Conservation (phyloP, 2,797 vertebrate genomes). For the Epinephelus awoara region DNA sequence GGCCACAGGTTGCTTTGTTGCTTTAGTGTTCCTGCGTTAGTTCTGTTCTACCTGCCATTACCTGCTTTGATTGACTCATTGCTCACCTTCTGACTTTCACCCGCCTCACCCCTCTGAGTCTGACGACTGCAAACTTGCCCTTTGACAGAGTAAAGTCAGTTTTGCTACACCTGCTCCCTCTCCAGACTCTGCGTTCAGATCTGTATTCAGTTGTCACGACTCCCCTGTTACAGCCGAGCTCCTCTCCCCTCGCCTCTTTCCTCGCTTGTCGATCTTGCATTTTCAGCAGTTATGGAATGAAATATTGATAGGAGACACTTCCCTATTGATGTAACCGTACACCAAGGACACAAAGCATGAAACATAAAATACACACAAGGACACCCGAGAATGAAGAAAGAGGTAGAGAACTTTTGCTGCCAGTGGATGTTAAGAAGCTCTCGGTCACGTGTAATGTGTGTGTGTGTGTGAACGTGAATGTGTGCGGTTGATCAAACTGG, state of each 20-base stretch:
- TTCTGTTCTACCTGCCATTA: slow-evolving; percentile 1
- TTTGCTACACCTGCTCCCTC: slow-evolving; percentile 29
- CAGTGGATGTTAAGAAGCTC: slow-evolving; percentile 17
- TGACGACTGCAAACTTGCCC: slow-evolving; percentile 14
- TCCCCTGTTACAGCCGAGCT: slow-evolving; percentile 28
- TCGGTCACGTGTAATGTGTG: slow-evolving; percentile 6
- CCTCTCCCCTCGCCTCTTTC: slow-evolving; percentile 33
- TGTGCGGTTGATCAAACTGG: slow-evolving; percentile 53
- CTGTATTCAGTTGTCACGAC: slow-evolving; percentile 43
- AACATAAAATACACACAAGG: slow-evolving; percentile 66
- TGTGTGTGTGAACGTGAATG: slow-evolving; percentile 7
- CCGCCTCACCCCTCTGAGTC: neutral
- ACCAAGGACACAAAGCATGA: slow-evolving; percentile 69
- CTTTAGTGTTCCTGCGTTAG: neutral
- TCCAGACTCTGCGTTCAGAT: slow-evolving; percentile 27
- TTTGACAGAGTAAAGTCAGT: slow-evolving; percentile 18
- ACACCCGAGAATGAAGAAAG: slow-evolving; percentile 25
- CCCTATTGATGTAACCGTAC: slow-evolving; percentile 50
- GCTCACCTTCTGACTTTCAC: neutral
- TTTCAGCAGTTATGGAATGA: slow-evolving; percentile 66
- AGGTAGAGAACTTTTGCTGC: slow-evolving; percentile 37
- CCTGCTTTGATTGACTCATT: slow-evolving; percentile 11
- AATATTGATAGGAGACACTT: slow-evolving; percentile 70
- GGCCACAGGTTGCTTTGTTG: neutral
- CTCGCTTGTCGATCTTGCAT: slow-evolving; percentile 42